These are phyloP conservation scores for Epirrita christyi DNA, from an alignment of 2,888 invertebrate species.

Conservation along the genomic window DNA sequence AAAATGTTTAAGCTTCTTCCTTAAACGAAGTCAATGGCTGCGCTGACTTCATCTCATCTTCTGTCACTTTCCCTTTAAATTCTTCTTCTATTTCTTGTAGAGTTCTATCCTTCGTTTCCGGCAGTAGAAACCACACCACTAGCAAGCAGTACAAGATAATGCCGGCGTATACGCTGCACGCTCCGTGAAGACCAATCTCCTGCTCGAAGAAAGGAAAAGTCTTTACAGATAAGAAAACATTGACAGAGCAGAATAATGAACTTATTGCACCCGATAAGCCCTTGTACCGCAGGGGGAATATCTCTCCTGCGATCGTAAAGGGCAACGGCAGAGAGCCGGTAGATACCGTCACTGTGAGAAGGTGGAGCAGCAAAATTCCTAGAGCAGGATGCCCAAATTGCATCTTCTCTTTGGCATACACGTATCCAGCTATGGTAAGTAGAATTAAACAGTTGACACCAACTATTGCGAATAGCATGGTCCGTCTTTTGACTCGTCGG, in stretches of 20 bases:
- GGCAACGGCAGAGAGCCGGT: conserved; percentile 86
- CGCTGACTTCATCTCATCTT: conserved; percentile 28
- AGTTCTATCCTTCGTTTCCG: conserved; percentile 64
- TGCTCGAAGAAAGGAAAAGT: conserved; percentile 42
- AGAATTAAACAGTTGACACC: conserved; percentile 56
- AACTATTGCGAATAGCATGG: conserved; percentile 58
- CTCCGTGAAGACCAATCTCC: conserved; percentile 43
- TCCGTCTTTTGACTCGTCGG: conserved; percentile 76
- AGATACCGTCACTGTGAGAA: conserved; percentile 81
- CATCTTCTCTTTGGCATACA: conserved; percentile 52
- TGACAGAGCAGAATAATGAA: conserved; percentile 46
- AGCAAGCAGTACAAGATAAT: conserved; percentile 55
- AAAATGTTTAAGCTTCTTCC: neutral
- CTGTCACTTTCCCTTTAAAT: conserved; percentile 47
- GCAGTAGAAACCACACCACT: conserved; percentile 54
- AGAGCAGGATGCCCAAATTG: conserved; percentile 54
- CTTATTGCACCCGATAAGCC: conserved; percentile 81
- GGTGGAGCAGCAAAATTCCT: conserved; percentile 58
- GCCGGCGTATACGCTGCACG: conserved; percentile 52
- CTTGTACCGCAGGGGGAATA: conserved; percentile 85
- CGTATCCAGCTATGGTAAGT: conserved; percentile 56
- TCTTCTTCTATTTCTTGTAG: conserved; percentile 65
- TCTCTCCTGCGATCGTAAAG: conserved; percentile 88
- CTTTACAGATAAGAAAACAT: conserved; percentile 45
- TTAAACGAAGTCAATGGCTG: conserved; percentile 14